These are phyloP conservation scores for Thunnus thynnus DNA, from an alignment of 2,113 vertebrate species.

Conservation along the genomic window DNA sequence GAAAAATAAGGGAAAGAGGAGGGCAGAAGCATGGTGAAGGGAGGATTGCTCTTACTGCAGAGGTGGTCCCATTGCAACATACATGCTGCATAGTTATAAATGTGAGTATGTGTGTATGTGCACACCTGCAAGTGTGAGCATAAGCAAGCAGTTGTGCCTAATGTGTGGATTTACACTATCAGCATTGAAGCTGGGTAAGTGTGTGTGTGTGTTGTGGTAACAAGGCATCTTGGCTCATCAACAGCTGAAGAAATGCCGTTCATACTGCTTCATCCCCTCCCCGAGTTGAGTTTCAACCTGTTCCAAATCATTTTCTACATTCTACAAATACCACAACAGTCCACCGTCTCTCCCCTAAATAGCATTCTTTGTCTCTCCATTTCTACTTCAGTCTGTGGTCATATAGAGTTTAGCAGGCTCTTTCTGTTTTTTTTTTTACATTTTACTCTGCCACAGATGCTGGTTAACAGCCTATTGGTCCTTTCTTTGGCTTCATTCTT, in stretches of 20 bases:
- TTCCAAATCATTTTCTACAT: constrained; percentile 68
- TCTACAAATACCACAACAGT: constrained; percentile 71
- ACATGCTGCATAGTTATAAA: constrained; percentile 64
- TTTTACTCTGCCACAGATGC: background rate
- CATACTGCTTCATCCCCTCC: constrained; percentile 61
- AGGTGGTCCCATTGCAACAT: constrained; percentile 80
- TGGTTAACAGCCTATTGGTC: constrained; percentile 5
- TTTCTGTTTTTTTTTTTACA: background rate
- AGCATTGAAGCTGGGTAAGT: constrained; percentile 37
- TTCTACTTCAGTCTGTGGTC: constrained; percentile 48
- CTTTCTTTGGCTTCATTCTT: background rate
- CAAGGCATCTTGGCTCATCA: constrained; percentile 60
- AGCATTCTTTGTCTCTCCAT: constrained; percentile 48
- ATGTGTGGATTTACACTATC: constrained; percentile 52
- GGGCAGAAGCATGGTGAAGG: constrained; percentile 46
- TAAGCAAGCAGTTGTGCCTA: constrained; percentile 55
- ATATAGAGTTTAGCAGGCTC: background rate
- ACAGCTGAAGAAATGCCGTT: constrained; percentile 61
- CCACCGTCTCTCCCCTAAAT: background rate
- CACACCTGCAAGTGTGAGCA: constrained; percentile 34
- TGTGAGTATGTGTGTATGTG: constrained; percentile 37
- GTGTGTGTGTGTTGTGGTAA: constrained; percentile 51
- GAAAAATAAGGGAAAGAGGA: background rate
- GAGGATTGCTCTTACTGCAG: constrained; percentile 75
- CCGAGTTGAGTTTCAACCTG: constrained; percentile 71